Conservation (phyloP, 2,113 vertebrate genomes). For the Struthio camelus region DNA sequence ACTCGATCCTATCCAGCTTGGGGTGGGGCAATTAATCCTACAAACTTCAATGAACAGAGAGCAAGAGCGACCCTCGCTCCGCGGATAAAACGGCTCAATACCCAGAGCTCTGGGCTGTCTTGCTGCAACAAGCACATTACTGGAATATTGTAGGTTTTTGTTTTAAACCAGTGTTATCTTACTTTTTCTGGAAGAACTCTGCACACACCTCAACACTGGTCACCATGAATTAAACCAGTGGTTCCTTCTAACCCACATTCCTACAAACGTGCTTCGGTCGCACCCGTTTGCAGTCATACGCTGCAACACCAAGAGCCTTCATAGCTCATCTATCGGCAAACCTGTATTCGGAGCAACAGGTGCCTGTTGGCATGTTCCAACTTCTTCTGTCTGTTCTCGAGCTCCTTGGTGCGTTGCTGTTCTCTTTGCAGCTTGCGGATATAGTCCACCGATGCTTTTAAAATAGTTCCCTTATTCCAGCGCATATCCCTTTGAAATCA, state of each 20-base stretch:
- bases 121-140: no score
- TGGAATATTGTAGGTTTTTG: background rate
- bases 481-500: conserved; percentile 82
- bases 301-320: background rate
- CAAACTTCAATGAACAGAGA: background rate
- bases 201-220: background rate
- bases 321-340: conserved; percentile 52
- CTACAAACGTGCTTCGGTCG: background rate
- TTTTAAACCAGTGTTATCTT: background rate
- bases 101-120: background rate
- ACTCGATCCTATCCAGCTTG: background rate
- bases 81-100: background rate
- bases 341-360: conserved; percentile 94
- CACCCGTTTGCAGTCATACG: background rate
- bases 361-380: conserved; percentile 94
- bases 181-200: background rate
- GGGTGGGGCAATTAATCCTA: background rate
- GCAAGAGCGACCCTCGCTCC: background rate
- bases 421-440: conserved; percentile 94
- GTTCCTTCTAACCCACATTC: background rate
- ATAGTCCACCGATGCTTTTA: conserved; percentile 97
- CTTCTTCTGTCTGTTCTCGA: conserved; percentile 95
- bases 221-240: accelerated
- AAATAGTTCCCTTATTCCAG: conserved; percentile 99
- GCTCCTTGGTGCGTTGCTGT: conserved; percentile 92